Percentiles rank a stretch among this genome's conserved stretches.
Conservation (phyloP, 2,113 vertebrate species). For the Turdus rufiventris region DNA sequence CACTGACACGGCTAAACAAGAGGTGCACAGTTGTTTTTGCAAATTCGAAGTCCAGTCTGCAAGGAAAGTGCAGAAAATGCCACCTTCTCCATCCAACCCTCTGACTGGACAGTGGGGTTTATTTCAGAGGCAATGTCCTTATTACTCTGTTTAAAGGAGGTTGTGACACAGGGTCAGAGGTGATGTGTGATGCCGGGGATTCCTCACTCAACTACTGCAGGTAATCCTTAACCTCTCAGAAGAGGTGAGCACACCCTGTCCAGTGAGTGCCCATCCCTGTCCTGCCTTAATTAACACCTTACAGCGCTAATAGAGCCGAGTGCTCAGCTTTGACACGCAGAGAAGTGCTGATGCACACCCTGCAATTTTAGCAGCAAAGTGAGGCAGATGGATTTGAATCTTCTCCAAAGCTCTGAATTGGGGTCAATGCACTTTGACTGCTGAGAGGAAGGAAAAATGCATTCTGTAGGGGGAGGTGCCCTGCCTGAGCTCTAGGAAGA, state of each 20-base stretch:
- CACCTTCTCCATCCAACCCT: background rate
- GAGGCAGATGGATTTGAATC: background rate
- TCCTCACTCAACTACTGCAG: background rate
- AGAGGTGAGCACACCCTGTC: background rate
- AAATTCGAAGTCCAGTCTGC: background rate
- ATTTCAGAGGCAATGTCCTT: background rate
- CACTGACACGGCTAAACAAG: background rate
- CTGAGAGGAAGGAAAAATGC: background rate
- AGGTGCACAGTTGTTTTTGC: background rate
- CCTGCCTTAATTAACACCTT: constrained; percentile 3
- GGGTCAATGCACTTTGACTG: background rate
- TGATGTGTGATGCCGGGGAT: background rate
- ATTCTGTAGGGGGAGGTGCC: background rate
- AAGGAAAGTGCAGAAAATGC: background rate
- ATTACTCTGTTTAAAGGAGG: background rate
- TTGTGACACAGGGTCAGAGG: background rate
- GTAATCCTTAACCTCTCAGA: background rate
- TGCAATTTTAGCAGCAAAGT: background rate
- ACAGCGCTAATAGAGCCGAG: background rate
- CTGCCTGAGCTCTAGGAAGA: background rate
- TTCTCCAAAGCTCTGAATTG: background rate
- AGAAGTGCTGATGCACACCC: background rate
- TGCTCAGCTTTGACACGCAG: background rate
- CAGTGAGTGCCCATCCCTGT: background rate
- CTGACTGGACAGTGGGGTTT: background rate